Evolutionary conservation across 30 jellyfish, hydroid and myxozoan genomes (phyloP).

Genomic region (Cassiopea andromeda): DNA sequence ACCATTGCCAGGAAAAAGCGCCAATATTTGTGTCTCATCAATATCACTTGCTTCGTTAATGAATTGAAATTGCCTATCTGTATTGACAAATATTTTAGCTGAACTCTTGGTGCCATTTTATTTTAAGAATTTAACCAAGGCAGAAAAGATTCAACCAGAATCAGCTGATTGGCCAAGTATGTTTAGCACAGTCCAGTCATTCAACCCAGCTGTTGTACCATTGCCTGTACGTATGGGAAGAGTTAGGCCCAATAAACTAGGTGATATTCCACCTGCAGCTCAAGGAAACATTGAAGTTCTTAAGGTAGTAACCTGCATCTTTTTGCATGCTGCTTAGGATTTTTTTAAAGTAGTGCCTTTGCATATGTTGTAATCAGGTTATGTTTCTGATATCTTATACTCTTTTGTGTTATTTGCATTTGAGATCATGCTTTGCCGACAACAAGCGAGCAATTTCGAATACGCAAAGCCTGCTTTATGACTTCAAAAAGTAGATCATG

Average conservation of each 20-base stretch:
- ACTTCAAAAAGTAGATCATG: too few species aligned
- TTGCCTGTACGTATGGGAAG: constrained; percentile 98
- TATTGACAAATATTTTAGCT: too few species aligned
- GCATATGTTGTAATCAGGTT: neutral
- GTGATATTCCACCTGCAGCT: constrained; percentile 90
- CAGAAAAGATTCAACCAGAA: constrained; percentile 80
- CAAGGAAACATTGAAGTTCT: constrained; percentile 89
- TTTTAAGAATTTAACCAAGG: constrained; percentile 68
- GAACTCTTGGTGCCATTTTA: neutral
- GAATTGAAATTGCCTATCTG: too few species aligned
- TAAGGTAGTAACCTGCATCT: constrained; percentile 51
- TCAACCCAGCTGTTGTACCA: constrained; percentile 91
- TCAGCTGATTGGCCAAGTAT: constrained; percentile 93
- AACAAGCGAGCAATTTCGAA: too few species aligned
- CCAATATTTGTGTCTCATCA: too few species aligned
- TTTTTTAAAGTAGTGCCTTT: neutral
- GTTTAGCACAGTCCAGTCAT: constrained; percentile 83
- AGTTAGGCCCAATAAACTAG: constrained; percentile 75
- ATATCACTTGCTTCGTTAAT: too few species aligned
- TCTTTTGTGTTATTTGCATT: too few species aligned
- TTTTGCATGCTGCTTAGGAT: neutral
- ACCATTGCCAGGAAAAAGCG: too few species aligned
- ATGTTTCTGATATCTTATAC: neutral
- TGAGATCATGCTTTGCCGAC: too few species aligned
- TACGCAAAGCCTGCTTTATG: too few species aligned